phyloP scores from a whole-genome alignment of 2,113 vertebrate species.

The Arizona elegans region DNA sequence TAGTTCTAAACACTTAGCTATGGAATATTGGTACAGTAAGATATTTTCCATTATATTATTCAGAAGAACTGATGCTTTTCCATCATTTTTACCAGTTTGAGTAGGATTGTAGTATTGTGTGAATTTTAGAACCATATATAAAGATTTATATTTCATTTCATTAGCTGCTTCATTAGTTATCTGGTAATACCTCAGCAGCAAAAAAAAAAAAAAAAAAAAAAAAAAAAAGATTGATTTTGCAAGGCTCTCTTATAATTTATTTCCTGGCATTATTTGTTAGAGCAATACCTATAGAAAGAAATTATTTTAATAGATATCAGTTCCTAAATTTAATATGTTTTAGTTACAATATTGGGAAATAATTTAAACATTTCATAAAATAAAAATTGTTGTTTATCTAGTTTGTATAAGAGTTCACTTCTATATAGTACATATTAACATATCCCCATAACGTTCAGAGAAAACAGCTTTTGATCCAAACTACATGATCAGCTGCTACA shows the following conservation, averaged over 20 bases:
- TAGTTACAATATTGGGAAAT: neutral
- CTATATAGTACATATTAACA: neutral
- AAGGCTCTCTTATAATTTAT: neutral
- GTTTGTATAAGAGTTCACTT: neutral
- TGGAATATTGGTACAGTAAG: neutral
- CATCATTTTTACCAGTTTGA: neutral
- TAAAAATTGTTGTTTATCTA: neutral
- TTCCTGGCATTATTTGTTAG: neutral
- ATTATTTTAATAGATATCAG: neutral
- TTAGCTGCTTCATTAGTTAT: neutral
- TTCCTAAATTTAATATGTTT: neutral
- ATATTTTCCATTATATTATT: neutral
- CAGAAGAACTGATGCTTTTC: neutral
- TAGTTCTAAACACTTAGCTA: neutral
- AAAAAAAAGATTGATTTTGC: neutral
- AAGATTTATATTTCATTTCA: no score
- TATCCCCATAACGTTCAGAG: neutral
- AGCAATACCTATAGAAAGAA: neutral
- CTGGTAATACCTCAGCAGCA: neutral
- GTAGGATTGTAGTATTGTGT: neutral
- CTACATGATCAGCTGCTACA: neutral
- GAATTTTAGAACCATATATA: neutral
- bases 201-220: neutral
- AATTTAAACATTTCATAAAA: neutral
- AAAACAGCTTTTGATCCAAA: neutral